Conservation (phyloP, 2,888 invertebrate genomes). For the Thymelicus sylvestris region DNA sequence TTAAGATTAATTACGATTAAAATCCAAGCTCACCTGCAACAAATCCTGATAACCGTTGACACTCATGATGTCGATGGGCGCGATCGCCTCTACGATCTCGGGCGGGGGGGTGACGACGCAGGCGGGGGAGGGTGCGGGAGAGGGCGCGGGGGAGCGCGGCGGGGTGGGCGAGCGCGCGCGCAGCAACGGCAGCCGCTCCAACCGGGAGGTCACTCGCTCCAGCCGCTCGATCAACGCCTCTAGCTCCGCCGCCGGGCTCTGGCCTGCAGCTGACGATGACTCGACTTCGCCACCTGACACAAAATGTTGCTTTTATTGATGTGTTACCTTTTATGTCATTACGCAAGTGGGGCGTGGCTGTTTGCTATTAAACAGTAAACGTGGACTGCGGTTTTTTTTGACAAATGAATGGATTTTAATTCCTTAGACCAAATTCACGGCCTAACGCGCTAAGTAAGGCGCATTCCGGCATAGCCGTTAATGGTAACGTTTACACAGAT, state of each 20-base stretch:
- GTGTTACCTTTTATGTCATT: not conserved
- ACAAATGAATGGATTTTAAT: too few species aligned
- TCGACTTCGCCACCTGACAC: slow-evolving; percentile 78
- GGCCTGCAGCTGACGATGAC: slow-evolving; percentile 61
- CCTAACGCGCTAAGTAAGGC: too few species aligned
- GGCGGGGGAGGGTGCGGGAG: slow-evolving; percentile 59
- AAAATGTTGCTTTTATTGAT: not conserved
- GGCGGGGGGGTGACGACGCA: slow-evolving; percentile 54
- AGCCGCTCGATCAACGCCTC: slow-evolving; percentile 89
- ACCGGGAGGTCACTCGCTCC: slow-evolving; percentile 89
- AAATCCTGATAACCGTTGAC: slow-evolving; percentile 90
- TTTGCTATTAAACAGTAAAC: too few species aligned
- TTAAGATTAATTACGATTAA: too few species aligned
- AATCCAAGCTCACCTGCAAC: slow-evolving; percentile 70
- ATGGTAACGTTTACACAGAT: too few species aligned
- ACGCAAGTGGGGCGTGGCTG: not conserved
- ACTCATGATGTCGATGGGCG: slow-evolving; percentile 85
- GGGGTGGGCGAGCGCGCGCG: slow-evolving; percentile 60
- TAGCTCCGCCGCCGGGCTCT: slow-evolving; percentile 84
- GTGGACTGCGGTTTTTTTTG: too few species aligned
- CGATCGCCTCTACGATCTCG: slow-evolving; percentile 29
- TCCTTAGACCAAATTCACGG: too few species aligned
- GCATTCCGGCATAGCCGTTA: too few species aligned
- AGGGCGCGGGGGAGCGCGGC: slow-evolving; percentile 60
- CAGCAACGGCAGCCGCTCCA: slow-evolving; percentile 84